Evolutionary conservation across 2,797 vertebrate genomes (phyloP).

Genomic region (Chloroceryle amazona): DNA sequence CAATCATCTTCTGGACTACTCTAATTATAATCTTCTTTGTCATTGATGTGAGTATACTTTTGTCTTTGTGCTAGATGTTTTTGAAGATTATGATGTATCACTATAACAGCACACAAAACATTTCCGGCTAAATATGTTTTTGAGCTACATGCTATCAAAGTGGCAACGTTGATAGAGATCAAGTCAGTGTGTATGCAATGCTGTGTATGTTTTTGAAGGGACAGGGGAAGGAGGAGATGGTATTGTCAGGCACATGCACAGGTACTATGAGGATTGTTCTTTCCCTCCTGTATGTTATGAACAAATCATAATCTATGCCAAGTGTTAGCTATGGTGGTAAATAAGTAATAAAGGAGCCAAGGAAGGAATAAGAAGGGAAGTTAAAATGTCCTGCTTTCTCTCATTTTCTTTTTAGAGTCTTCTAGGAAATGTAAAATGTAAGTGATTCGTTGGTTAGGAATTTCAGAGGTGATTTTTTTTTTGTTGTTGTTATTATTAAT

Average conservation of each 20-base stretch:
- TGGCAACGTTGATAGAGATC: neutral
- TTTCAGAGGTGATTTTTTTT: neutral
- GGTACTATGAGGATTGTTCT: neutral
- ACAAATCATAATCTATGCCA: neutral
- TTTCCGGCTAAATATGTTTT: neutral
- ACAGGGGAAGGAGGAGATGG: neutral
- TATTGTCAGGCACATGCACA: neutral
- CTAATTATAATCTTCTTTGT: conserved; percentile 87
- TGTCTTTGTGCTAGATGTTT: neutral
- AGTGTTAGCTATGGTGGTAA: neutral
- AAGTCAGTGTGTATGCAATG: neutral
- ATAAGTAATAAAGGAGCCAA: neutral
- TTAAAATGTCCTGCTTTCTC: neutral
- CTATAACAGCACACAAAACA: neutral
- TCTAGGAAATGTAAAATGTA: neutral
- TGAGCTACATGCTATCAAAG: neutral
- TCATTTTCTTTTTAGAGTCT: neutral
- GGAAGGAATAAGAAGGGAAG: neutral
- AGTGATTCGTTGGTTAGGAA: neutral
- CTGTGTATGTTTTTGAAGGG: neutral
- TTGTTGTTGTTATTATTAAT: no score
- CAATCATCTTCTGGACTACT: conserved; percentile 81
- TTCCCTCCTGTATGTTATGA: neutral
- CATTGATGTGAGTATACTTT: conserved; percentile 83
- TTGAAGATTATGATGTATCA: neutral